phyloP scores from a whole-genome alignment of 2,888 invertebrate species.

The Polydrusus cervinus region DNA sequence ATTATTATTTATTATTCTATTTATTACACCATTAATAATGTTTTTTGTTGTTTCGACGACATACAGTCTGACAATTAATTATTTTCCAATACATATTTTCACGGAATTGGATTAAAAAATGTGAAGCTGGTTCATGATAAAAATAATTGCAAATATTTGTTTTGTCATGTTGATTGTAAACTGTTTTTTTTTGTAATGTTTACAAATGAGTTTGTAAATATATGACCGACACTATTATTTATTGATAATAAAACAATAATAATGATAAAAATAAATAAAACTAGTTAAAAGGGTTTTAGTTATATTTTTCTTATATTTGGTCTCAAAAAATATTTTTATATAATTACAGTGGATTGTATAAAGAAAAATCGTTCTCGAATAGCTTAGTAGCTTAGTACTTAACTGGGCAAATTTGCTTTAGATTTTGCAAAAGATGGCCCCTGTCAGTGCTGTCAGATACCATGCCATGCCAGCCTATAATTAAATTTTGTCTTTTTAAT shows the following conservation, averaged over 20 bases:
- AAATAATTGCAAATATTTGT: constrained; percentile 20
- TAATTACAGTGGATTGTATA: too few relatives aligned
- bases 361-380: too few relatives aligned
- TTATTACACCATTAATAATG: constrained; percentile 8
- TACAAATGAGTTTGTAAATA: too few relatives aligned
- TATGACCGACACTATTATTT: too few relatives aligned
- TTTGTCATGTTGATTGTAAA: constrained; percentile 7
- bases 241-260: background rate
- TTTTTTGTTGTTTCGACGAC: constrained; percentile 9
- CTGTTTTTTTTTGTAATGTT: background rate
- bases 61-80: constrained; percentile 26
- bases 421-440: too few relatives aligned
- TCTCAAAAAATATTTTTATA: too few relatives aligned
- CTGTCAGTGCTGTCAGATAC: too few relatives aligned
- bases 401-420: too few relatives aligned
- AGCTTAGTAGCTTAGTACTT: too few relatives aligned
- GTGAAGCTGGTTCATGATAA: constrained; percentile 7
- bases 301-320: too few relatives aligned
- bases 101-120: constrained; percentile 17
- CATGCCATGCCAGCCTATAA: too few relatives aligned
- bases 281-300: background rate
- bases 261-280: background rate
- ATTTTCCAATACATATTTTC: constrained; percentile 8
- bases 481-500: too few relatives aligned
- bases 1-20: background rate